Percentiles rank a stretch among this genome's conserved stretches.
Evolutionary conservation across 2,797 vertebrate genomes (phyloP).

Genomic region (Petrocephalus sullivani): DNA sequence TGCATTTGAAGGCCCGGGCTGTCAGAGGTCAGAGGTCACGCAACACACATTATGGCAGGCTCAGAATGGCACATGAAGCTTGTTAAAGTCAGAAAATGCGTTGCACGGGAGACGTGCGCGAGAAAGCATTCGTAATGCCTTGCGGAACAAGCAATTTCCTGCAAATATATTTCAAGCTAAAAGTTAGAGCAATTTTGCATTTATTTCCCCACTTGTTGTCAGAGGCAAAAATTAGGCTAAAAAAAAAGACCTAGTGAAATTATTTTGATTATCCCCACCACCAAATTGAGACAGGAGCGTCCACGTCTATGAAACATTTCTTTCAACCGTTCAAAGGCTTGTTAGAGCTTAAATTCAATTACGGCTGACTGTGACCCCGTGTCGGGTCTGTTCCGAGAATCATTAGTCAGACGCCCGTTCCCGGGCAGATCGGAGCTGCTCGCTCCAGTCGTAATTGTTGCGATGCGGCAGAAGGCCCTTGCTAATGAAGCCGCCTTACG

Average conservation of each 20-base stretch:
- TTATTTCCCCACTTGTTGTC: conserved; percentile 45
- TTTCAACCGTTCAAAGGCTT: conserved; percentile 77
- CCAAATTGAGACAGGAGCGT: conserved; percentile 34
- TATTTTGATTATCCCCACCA: conserved; percentile 53
- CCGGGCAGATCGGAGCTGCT: conserved; percentile 47
- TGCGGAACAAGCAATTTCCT: neutral
- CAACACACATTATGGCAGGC: conserved; percentile 36
- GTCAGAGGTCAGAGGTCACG: conserved; percentile 33
- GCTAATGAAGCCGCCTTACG: conserved; percentile 78
- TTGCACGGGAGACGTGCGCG: conserved; percentile 46
- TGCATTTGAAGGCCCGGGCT: conserved; percentile 43
- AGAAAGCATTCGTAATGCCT: conserved; percentile 43
- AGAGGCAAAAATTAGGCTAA: conserved; percentile 46
- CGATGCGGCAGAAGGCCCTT: conserved; percentile 71
- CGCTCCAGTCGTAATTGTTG: conserved; percentile 78
- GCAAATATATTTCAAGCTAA: neutral
- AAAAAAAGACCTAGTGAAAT: conserved; percentile 47
- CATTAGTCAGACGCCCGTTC: conserved; percentile 73
- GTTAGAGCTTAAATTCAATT: conserved; percentile 81
- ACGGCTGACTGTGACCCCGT: conserved; percentile 74
- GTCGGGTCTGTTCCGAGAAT: conserved; percentile 82
- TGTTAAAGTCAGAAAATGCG: conserved; percentile 52
- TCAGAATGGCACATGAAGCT: conserved; percentile 51
- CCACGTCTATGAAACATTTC: conserved; percentile 72
- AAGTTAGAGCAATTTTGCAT: conserved; percentile 38